Evolutionary conservation across 2,888 invertebrate species (phyloP), one percentile per base, ranked within the genome.

Genomic region (Selenia dentaria): DNA sequence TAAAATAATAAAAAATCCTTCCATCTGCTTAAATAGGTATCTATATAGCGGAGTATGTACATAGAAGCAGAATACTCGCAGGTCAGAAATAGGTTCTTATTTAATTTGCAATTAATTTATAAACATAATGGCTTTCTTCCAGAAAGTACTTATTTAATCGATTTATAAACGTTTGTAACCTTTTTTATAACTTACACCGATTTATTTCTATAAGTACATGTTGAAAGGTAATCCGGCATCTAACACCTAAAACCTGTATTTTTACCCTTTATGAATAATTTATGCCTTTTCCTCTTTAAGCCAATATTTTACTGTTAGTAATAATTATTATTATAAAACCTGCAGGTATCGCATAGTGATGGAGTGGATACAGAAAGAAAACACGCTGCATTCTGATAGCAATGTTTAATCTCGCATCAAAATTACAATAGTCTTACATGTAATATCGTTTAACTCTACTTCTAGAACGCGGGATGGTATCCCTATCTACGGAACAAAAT

Each of bases 331-430:
- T n/a, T n/a, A n/a, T n/a, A n/a, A n/a, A n/a, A n/a, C n/a, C n/a
- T n/a, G n/a, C n/a, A n/a, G n/a, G n/a, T n/a, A n/a, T n/a, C n/a
- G n/a, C n/a, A n/a, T n/a, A n/a, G n/a, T n/a, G n/a, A n/a, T n/a
- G n/a, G n/a, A n/a, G n/a, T n/a, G n/a, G n/a, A n/a, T n/a, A n/a
- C n/a, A n/a, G 16, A 3, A 16, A 16, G 2, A 16, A 16, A 16
- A 16, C 16, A 3, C 16, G 16, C 16, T 3, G 16, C 2, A 16
- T 56, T 51, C 45, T 57, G 62, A 68, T 75, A 74, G 83, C 79
- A 82, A 77, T 79, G 65, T 74, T 87, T 84, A 81, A 77, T 81
- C 67, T 79, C 79, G 81, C 82, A 64, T 80, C 47, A 72, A 78
- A 72, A 69, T 81, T 77, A 79, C 76, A 75, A 59, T 79, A 54